Base-by-base conservation (phyloP, 2,113 vertebrate species). In the Abramis brama region DNA sequence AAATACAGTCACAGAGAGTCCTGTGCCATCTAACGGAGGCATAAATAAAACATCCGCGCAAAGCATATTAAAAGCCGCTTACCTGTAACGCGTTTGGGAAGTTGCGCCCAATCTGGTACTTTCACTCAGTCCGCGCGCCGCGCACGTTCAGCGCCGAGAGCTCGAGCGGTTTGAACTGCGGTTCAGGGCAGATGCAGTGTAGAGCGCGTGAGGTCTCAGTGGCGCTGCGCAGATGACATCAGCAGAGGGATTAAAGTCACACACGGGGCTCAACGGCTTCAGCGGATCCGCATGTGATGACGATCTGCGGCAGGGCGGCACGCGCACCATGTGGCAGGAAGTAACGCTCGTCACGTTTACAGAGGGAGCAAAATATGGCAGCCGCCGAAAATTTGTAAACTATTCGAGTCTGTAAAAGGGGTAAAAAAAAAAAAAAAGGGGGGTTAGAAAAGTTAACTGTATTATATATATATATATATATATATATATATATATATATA, bases 281-380 rank as follows among this genome's bases (percentile, higher is more conserved):
- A 19, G 15, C 3, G 9, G 17, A 47, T 25, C 59, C 19, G 21
- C 17, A 7, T 68, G 5, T 0, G 19, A 8, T 52, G n/a, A 0
- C 2, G 60, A 82, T 82, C 60, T 82, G 62, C 43, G 15, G n/a
- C 17, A 33, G 60, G 2, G 1, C 21, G 0, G 62, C 2, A 12
- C 7, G 43, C 80, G 55, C 81, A 59, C 33, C 12, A 43, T 73
- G 2, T 59, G 68, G 68, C 81, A 83, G 81, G 66, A 83, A 83
- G 6, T 25, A 11, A 59, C 0, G 5, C 19, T 36, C 27, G 6
- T 23, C 17, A 6, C 17, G 62, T 36, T 23, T 13, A 1, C 36
- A 15, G 4, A 1, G 17, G 80, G 80, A 52, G 64, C 66, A 71
- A 12, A 55, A 70, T 82, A 17, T 83, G 21, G 66, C 66, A 57